phyloP scores from a whole-genome alignment of 2,888 invertebrate genomes.

The Tipula vernalis region DNA sequence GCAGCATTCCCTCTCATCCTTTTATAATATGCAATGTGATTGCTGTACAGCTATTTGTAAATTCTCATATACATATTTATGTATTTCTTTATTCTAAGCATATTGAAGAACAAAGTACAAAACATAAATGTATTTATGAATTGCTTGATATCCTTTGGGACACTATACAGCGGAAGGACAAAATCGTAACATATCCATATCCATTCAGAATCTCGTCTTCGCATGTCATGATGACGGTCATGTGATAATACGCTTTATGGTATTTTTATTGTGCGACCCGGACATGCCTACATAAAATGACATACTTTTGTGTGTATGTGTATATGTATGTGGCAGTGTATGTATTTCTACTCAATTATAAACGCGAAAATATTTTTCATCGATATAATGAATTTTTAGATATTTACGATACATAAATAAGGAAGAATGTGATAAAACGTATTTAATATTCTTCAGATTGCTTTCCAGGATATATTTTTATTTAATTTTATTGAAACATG shows the following conservation, averaged over 20 bases:
- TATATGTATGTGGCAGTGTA: too few relatives aligned
- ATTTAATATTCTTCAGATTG: not conserved
- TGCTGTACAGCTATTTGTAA: not conserved
- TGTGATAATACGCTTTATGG: not conserved
- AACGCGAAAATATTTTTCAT: not conserved
- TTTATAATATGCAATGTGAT: not conserved
- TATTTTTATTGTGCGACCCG: not conserved
- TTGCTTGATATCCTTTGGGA: not conserved
- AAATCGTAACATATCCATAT: not conserved
- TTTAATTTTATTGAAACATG: not conserved
- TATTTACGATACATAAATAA: not conserved
- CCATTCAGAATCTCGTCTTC: not conserved
- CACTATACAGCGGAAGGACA: not conserved
- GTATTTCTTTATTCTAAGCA: not conserved
- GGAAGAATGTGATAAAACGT: not conserved
- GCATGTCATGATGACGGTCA: not conserved
- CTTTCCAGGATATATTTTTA: not conserved
- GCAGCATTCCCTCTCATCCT: not conserved
- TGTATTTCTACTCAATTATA: not conserved
- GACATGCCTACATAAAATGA: not conserved
- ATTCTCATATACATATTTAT: not conserved
- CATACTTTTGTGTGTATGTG: not conserved
- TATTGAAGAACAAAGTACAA: not conserved
- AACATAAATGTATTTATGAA: not conserved
- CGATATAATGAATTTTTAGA: not conserved